A percentile compares a stretch with the other conserved stretches of the same genome.
Conservation (phyloP, 2,888 invertebrate genomes). For the Steinernema carpocapsae region DNA sequence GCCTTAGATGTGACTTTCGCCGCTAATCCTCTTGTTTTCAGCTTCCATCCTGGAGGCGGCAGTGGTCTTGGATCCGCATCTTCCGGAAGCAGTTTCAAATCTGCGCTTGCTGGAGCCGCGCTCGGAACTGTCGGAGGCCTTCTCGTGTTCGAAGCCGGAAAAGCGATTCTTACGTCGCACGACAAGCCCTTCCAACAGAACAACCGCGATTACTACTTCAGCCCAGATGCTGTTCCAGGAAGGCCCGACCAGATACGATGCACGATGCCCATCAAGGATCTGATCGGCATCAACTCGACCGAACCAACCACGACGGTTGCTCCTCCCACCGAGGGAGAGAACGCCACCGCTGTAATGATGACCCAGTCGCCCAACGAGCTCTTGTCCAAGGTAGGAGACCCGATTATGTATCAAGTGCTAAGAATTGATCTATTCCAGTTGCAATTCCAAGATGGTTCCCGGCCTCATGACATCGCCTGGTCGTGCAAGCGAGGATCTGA, state of each 20-base stretch:
- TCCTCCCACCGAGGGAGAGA: constrained; percentile 41
- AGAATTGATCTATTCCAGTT: constrained; percentile 51
- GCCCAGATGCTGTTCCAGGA: constrained; percentile 44
- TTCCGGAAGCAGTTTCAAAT: constrained; percentile 54
- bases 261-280: constrained; percentile 55
- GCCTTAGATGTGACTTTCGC: background rate
- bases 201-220: constrained; percentile 62
- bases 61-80: constrained; percentile 46
- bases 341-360: constrained; percentile 47
- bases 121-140: constrained; percentile 62
- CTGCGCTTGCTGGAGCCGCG: constrained; percentile 65
- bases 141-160: constrained; percentile 51
- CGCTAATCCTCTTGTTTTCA: background rate
- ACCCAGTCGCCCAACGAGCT: constrained; percentile 47
- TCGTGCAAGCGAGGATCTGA: constrained; percentile 49
- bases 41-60: constrained; percentile 45
- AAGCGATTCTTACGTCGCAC: constrained; percentile 60
- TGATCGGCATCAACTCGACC: constrained; percentile 42
- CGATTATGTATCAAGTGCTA: background rate
- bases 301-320: constrained; percentile 4
- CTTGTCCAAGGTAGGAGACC: constrained; percentile 34
- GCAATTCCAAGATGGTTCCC: constrained; percentile 61
- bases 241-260: constrained; percentile 49
- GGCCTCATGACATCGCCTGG: constrained; percentile 63
- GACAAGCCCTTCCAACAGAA: constrained; percentile 55